A percentile compares a stretch with the other conserved stretches of the same genome.
phyloP scores from a whole-genome alignment of 1,140 invertebrate species.

The Drosophila athabasca region DNA sequence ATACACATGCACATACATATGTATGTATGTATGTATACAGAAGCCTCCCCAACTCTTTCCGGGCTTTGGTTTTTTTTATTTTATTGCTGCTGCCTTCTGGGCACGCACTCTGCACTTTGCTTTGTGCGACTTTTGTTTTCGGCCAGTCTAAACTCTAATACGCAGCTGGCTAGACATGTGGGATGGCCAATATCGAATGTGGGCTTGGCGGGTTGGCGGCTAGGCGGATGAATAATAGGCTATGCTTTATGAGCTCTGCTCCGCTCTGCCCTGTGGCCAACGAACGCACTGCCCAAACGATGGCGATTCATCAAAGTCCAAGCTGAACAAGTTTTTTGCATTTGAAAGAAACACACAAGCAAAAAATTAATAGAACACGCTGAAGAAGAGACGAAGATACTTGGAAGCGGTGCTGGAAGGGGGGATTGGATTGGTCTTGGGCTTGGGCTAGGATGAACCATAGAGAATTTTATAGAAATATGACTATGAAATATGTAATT shows the following conservation, averaged over 20 bases:
- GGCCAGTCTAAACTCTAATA: conserved; percentile 40
- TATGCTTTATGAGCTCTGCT: conserved; percentile 9
- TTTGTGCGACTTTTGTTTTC: conserved; percentile 50
- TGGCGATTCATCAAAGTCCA: conserved; percentile 80
- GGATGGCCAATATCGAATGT: conserved; percentile 16
- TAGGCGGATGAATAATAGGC: conserved; percentile 62
- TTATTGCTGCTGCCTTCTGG: conserved; percentile 31
- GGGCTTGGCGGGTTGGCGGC: neutral
- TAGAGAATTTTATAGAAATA: neutral
- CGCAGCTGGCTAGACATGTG: conserved; percentile 27
- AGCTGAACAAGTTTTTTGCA: conserved; percentile 78
- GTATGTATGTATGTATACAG: conserved; percentile 10
- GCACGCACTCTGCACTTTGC: conserved; percentile 78
- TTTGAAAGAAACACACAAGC: conserved; percentile 54
- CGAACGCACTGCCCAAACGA: conserved; percentile 56
- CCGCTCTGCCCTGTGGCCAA: conserved; percentile 5
- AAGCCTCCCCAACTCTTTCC: conserved; percentile 39
- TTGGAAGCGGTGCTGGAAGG: conserved; percentile 1
- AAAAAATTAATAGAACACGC: conserved; percentile 23
- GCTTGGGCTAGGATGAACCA: too few species aligned
- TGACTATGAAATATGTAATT: neutral
- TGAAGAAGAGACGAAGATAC: neutral
- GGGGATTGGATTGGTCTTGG: conserved; percentile 10
- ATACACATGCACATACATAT: conserved; percentile 1
- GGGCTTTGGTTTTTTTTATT: neutral